Conservation (phyloP, 2,113 vertebrate genomes). For the Cyprinodon variegatus region DNA sequence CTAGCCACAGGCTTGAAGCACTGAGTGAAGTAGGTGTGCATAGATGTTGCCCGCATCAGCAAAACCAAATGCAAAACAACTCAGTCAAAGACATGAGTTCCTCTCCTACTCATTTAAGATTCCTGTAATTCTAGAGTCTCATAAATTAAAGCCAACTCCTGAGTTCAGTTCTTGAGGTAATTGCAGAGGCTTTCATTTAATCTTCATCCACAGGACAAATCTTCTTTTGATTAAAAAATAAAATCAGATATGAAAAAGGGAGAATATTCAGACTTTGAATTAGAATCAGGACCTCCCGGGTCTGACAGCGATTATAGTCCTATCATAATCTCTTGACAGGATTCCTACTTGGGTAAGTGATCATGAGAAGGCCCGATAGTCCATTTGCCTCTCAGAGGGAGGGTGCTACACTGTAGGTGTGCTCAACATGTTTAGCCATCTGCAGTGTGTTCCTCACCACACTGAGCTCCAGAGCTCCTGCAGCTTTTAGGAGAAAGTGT, state of each 20-base stretch:
- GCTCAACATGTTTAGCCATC: conserved; percentile 52
- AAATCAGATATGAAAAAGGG: conserved; percentile 11
- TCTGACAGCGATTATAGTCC: conserved; percentile 29
- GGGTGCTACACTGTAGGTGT: conserved; percentile 34
- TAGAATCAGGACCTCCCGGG: conserved; percentile 46
- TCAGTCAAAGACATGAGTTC: conserved; percentile 4
- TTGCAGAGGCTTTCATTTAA: conserved; percentile 37
- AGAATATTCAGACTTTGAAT: conserved; percentile 34
- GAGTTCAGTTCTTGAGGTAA: conserved; percentile 27
- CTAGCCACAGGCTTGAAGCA: conserved; percentile 50
- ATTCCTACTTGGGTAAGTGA: conserved; percentile 41
- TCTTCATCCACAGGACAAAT: background rate
- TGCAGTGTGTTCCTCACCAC: conserved; percentile 21
- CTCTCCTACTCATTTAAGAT: conserved; percentile 17
- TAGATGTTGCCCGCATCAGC: conserved; percentile 62
- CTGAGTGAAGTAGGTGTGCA: conserved; percentile 51
- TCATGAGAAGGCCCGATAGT: conserved; percentile 44
- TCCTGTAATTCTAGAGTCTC: conserved; percentile 26
- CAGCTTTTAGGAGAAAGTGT: conserved; percentile 10
- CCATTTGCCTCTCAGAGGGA: conserved; percentile 56
- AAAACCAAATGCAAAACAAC: conserved; percentile 59
- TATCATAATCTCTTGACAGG: conserved; percentile 55
- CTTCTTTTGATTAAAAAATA: conserved; percentile 1
- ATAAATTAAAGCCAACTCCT: background rate
- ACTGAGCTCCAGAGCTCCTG: conserved; percentile 27